Conservation (phyloP, 2,888 invertebrate genomes). For the Mythimna pallens region DNA sequence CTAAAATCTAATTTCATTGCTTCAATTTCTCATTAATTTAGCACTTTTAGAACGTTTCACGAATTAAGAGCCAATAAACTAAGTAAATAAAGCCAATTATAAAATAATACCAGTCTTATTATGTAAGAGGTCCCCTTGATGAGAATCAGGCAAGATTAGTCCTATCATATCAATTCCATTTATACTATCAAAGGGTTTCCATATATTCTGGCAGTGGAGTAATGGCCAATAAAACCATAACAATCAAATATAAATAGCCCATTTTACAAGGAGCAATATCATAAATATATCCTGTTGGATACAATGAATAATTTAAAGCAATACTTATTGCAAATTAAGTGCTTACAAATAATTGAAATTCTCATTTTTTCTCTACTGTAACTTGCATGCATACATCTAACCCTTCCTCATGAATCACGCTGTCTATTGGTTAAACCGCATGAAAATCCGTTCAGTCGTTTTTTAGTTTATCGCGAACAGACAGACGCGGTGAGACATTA, state of each 20-base stretch:
- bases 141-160: slow-evolving; percentile 65
- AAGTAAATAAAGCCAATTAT: slow-evolving; percentile 74
- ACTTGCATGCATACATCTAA: too few relatives aligned
- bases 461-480: too few relatives aligned
- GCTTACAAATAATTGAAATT: too few relatives aligned
- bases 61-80: slow-evolving; percentile 65
- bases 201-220: slow-evolving; percentile 48
- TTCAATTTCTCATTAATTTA: slow-evolving; percentile 75
- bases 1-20: slow-evolving; percentile 80
- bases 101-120: slow-evolving; percentile 75
- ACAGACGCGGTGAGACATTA: too few relatives aligned
- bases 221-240: slow-evolving; percentile 51
- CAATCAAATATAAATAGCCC: neutral
- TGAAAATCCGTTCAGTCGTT: too few relatives aligned
- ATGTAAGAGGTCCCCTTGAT: slow-evolving; percentile 66
- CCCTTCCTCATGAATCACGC: too few relatives aligned
- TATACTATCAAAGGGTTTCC: slow-evolving; percentile 16
- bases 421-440: too few relatives aligned
- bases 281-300: neutral
- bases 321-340: neutral
- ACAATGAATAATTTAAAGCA: neutral
- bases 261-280: slow-evolving; percentile 10
- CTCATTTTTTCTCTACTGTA: too few relatives aligned
- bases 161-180: slow-evolving; percentile 46
- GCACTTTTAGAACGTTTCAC: slow-evolving; percentile 69